Evolutionary conservation across 2,113 vertebrate species (phyloP).

Genomic region (Nibea coibor): DNA sequence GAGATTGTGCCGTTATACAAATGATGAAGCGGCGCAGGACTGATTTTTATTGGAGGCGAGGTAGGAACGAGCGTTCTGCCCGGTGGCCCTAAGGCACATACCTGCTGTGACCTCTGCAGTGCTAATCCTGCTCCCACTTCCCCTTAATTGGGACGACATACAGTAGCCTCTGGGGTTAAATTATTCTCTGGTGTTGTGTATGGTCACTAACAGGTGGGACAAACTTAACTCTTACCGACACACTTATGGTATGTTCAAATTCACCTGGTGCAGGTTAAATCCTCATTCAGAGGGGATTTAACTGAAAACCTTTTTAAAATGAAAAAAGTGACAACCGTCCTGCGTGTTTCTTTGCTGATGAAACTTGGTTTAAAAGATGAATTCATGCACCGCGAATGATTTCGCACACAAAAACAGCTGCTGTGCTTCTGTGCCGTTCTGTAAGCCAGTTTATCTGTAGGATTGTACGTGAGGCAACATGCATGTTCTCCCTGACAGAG

Average conservation of each 20-base stretch:
- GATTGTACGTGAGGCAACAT: slow-evolving; percentile 6
- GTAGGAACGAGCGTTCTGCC: slow-evolving; percentile 1
- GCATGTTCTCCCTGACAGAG: slow-evolving; percentile 21
- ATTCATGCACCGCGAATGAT: neutral
- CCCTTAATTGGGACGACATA: neutral
- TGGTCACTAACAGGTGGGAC: neutral
- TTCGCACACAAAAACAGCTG: slow-evolving; percentile 20
- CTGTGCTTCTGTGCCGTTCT: neutral
- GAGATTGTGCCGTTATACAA: neutral
- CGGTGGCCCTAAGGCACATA: slow-evolving; percentile 10
- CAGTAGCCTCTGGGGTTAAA: neutral
- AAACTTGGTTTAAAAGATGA: slow-evolving; percentile 4
- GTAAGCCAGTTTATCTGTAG: slow-evolving; percentile 7
- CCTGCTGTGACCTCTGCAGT: neutral
- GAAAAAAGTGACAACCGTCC: neutral
- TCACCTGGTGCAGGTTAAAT: neutral
- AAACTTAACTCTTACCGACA: neutral
- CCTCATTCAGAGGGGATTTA: neutral
- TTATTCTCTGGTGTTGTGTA: neutral
- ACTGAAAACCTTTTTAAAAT: neutral
- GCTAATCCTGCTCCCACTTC: slow-evolving; percentile 1
- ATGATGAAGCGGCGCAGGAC: neutral
- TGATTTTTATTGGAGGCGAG: neutral
- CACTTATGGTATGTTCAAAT: neutral
- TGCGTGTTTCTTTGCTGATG: neutral